Evolutionary conservation across 2,888 invertebrate genomes (phyloP).

Genomic region (Melanotus villosus): DNA sequence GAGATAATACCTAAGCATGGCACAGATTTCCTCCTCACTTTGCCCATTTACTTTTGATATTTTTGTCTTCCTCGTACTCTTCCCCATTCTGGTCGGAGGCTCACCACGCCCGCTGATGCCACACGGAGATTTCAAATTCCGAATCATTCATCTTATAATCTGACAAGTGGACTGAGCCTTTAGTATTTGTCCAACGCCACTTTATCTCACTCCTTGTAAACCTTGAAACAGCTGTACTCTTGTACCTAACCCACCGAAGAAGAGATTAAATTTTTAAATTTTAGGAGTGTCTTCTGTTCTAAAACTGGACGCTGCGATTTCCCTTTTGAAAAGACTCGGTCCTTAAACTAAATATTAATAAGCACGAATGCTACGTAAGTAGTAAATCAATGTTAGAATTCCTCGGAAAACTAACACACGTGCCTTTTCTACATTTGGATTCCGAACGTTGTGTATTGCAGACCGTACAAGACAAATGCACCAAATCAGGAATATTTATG

Average conservation of each 20-base stretch:
- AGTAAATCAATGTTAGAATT: background rate
- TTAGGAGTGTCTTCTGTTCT: conserved; percentile 43
- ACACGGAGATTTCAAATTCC: conserved; percentile 65
- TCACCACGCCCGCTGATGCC: conserved; percentile 54
- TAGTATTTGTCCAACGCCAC: conserved; percentile 50
- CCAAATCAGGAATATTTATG: conserved; percentile 24
- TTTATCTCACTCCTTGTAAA: conserved; percentile 49
- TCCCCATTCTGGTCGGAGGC: conserved; percentile 43
- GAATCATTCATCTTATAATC: conserved; percentile 72
- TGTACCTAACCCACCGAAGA: conserved; percentile 40
- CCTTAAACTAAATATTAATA: too few species aligned
- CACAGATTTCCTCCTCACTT: conserved; percentile 37
- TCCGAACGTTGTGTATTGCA: background rate
- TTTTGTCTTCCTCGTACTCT: conserved; percentile 36
- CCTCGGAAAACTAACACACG: conserved; percentile 13
- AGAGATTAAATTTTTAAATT: conserved; percentile 44
- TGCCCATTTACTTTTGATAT: conserved; percentile 20
- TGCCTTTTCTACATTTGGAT: conserved; percentile 9
- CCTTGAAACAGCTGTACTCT: conserved; percentile 48
- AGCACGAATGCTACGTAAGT: too few species aligned
- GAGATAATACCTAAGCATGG: conserved; percentile 48
- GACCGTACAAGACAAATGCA: conserved; percentile 21
- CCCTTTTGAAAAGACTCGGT: too few species aligned
- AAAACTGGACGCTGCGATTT: too few species aligned
- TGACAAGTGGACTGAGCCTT: conserved; percentile 67